Base-by-base conservation (phyloP, 2,113 vertebrate species). In the Phocoena phocoena region DNA sequence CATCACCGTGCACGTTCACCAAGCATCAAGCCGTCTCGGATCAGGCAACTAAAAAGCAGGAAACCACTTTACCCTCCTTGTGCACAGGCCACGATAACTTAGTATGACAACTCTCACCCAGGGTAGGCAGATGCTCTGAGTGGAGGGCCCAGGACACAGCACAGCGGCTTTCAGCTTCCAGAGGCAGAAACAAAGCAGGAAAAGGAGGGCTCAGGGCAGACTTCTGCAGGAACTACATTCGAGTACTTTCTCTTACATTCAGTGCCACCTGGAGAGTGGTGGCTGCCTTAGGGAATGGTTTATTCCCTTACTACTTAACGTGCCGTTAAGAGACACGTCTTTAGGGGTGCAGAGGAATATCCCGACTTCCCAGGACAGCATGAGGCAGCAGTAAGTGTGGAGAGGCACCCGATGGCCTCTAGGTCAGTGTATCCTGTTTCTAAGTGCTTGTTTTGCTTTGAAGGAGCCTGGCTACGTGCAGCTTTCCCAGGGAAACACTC, bases 361-460 rank as follows among this genome's bases (percentile, higher is more conserved):
- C 14, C 41, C 0, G 2, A 2, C 4, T 13, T 20, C 86, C 21
- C 1, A 13, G 73, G 25, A 65, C 31, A 62, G 58, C 6, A 0
- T 2, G 74, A 14, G 14, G 36, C 3, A 11, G 36, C 11, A 14
- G 2, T 0, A 1, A 18, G 62, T 4, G 17, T 1, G 10, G 23
- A 2, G 36, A 28, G 1, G n/a, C 5, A 18, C 4, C 14, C 1
- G 1, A 0, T 5, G 3, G 44, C 44, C 10, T 18, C 25, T 1
- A 5, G 2, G 18, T 41, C n/a, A 31, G 79, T 21, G 1, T 4
- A 13, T 31, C 50, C 70, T 15, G 67, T 2, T 20, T 8, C 1
- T 3, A 33, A 26, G 41, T 0, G 36, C 36, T 12, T 4, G 6
- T 26, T 36, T 77, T 0, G 12, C 68, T 17, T 6, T 18, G 41